Percentiles rank a stretch among this genome's conserved stretches.
Conservation (phyloP, 2,113 vertebrate genomes). For the Triplophysa dalaica region DNA sequence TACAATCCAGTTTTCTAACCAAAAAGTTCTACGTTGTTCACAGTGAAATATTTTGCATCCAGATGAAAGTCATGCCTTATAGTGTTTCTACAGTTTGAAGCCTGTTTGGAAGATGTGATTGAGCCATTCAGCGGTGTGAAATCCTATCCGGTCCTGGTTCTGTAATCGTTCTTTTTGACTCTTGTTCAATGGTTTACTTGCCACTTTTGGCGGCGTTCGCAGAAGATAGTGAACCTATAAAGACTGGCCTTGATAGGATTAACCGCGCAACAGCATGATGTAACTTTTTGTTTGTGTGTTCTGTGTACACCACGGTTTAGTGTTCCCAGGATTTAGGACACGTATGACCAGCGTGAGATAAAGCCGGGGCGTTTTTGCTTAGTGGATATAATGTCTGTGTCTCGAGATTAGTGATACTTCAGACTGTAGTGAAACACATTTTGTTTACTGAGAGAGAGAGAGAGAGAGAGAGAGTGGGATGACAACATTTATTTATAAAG, state of each 20-base stretch:
- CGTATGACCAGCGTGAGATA: slow-evolving; percentile 54
- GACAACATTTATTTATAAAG: not conserved
- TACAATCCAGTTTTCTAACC: not conserved
- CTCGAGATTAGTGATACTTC: no score
- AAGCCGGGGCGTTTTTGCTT: slow-evolving; percentile 52
- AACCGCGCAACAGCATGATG: slow-evolving; percentile 78
- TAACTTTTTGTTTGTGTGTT: slow-evolving; percentile 79
- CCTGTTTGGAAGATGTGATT: slow-evolving; percentile 77
- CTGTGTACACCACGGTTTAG: slow-evolving; percentile 63
- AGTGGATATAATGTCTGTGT: slow-evolving; percentile 25
- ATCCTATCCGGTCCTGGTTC: slow-evolving; percentile 77
- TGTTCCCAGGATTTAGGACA: slow-evolving; percentile 57
- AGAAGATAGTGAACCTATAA: slow-evolving; percentile 78
- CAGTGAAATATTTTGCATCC: slow-evolving; percentile 4
- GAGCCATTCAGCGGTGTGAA: slow-evolving; percentile 77
- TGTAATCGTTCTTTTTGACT: slow-evolving; percentile 76
- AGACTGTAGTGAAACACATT: no score
- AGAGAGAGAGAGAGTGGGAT: no score
- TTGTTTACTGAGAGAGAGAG: no score
- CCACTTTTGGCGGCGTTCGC: slow-evolving; percentile 78
- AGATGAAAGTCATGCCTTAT: slow-evolving; percentile 71
- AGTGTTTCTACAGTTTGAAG: slow-evolving; percentile 69
- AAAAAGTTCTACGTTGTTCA: slow-evolving; percentile 1
- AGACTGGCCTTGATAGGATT: slow-evolving; percentile 80
- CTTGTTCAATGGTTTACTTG: slow-evolving; percentile 82